Conservation (phyloP, 30 jellyfish, hydroid and myxozoan species). For the Mastigias papua region DNA sequence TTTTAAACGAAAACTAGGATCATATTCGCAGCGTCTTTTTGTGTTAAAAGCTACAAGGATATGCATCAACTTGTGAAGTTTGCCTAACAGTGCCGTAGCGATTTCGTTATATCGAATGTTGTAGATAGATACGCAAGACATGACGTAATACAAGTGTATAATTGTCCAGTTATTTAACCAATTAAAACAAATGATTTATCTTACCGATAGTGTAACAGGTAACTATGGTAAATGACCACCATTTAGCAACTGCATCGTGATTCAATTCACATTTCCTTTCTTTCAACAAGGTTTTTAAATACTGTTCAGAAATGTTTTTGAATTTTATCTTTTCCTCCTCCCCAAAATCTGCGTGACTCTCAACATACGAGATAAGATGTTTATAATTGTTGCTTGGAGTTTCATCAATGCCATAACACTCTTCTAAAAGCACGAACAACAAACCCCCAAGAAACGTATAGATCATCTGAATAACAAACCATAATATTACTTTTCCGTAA, state of each 20-base stretch:
- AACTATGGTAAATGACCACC: constrained; percentile 74
- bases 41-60: no score
- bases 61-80: no score
- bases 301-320: constrained; percentile 21
- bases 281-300: background rate
- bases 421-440: constrained; percentile 53
- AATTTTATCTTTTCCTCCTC: constrained; percentile 12
- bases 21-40: no score
- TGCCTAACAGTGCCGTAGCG: no score
- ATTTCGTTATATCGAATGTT: no score
- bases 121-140: no score
- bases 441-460: constrained; percentile 63
- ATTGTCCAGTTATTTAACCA: no score
- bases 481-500: background rate
- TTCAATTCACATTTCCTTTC: constrained; percentile 14
- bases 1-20: no score
- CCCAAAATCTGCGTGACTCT: background rate
- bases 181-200: background rate
- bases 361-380: constrained; percentile 2
- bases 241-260: constrained; percentile 64
- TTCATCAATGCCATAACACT: constrained; percentile 39
- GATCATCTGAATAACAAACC: constrained; percentile 48
- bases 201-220: constrained; percentile 75
- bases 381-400: background rate
- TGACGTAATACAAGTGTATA: no score